Conservation (phyloP, 2,113 vertebrate genomes). For the Platysteira castanea region DNA sequence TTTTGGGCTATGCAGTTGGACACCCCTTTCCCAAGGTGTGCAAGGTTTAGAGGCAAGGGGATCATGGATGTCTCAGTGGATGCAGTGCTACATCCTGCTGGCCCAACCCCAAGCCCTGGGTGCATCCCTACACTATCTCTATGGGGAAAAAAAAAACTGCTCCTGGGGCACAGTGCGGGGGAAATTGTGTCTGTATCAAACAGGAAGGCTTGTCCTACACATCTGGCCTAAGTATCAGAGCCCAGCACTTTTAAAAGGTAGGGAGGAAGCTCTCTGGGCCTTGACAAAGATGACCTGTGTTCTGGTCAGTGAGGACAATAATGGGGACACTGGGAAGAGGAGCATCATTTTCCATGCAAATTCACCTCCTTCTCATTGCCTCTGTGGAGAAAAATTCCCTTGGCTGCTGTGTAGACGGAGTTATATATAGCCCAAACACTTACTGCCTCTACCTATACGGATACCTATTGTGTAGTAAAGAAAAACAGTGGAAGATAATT, state of each 20-base stretch:
- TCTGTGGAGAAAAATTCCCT: background rate
- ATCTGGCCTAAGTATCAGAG: background rate
- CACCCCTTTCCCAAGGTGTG: background rate
- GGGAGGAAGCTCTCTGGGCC: background rate
- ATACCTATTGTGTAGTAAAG: background rate
- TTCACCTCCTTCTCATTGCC: background rate
- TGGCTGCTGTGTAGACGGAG: background rate
- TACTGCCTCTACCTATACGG: background rate
- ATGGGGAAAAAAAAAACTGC: background rate
- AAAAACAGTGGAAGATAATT: background rate
- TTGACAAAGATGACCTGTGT: background rate
- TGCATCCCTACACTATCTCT: background rate
- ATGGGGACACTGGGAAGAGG: background rate
- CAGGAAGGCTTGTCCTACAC: background rate
- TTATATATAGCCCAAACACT: background rate
- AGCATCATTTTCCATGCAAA: background rate
- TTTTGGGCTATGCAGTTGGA: background rate
- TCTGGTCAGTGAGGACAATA: background rate
- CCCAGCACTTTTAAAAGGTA: background rate
- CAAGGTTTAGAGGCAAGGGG: background rate
- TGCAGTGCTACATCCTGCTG: background rate
- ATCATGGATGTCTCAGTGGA: background rate
- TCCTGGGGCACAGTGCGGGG: background rate
- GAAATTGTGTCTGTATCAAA: background rate
- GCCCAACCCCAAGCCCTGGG: background rate